phyloP scores from a whole-genome alignment of 2,888 invertebrate species.

The Aethes cnicana region DNA sequence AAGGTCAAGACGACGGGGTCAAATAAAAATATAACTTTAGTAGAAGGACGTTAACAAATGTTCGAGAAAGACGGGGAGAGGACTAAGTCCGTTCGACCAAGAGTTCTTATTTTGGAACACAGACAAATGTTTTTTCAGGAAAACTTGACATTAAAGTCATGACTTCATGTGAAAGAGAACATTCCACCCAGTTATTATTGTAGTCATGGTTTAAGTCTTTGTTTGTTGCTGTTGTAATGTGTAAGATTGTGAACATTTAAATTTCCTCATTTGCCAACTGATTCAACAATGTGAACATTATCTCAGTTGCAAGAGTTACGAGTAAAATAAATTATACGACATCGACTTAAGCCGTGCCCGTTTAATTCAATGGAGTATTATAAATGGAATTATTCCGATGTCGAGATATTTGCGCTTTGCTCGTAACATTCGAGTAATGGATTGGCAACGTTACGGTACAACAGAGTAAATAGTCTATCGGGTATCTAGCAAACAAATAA shows the following conservation, averaged over 20 bases:
- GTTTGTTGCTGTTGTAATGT: too few relatives aligned
- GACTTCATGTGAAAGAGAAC: too few relatives aligned
- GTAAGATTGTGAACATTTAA: too few relatives aligned
- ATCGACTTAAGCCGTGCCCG: conserved; percentile 11
- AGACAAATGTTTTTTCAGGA: too few relatives aligned
- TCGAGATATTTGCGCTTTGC: conserved; percentile 32
- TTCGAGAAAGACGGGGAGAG: conserved; percentile 4
- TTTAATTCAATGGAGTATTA: conserved; percentile 32
- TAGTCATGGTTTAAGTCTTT: too few relatives aligned
- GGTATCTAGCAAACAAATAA: not conserved
- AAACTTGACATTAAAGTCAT: too few relatives aligned
- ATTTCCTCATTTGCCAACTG: conserved; percentile 5
- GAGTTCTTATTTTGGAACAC: too few relatives aligned
- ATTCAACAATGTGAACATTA: conserved; percentile 19
- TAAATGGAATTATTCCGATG: conserved; percentile 36
- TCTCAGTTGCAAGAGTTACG: conserved; percentile 12
- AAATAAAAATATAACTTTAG: conserved; percentile 29
- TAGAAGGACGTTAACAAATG: conserved; percentile 24
- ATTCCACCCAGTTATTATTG: too few relatives aligned
- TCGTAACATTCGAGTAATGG: conserved; percentile 25
- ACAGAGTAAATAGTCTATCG: conserved; percentile 21
- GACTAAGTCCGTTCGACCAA: too few relatives aligned
- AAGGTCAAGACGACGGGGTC: conserved; percentile 21
- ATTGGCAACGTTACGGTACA: conserved; percentile 27
- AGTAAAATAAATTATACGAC: conserved; percentile 26